Percentiles rank a stretch among this genome's conserved stretches.
Evolutionary conservation across 2,797 vertebrate genomes (phyloP).

Genomic region (Gymnodraco acuticeps): DNA sequence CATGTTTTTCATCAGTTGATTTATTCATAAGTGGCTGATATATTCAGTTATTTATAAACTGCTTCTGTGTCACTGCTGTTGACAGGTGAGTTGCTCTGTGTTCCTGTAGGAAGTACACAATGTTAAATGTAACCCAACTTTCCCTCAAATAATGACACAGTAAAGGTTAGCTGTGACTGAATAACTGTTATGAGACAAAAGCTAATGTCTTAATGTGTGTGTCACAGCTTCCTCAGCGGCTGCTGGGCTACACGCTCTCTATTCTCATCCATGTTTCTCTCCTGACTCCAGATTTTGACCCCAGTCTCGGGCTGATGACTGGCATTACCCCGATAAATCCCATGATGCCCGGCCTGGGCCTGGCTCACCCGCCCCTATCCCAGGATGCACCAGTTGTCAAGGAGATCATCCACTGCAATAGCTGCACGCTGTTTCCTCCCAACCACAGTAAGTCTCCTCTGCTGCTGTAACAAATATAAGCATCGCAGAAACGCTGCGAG

Average conservation of each 20-base stretch:
- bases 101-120: conserved; percentile 45
- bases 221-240: conserved; percentile 25
- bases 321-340: conserved; percentile 90
- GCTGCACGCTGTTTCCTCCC: conserved; percentile 26
- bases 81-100: conserved; percentile 60
- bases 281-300: conserved; percentile 87
- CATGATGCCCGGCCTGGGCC: conserved; percentile 88
- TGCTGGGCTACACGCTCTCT: conserved; percentile 2
- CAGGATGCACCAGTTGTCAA: conserved; percentile 87
- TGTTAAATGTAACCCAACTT: conserved; percentile 47
- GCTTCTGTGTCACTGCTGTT: conserved; percentile 59
- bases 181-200: conserved; percentile 16
- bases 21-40: conserved; percentile 69
- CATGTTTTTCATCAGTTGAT: conserved; percentile 62
- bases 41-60: conserved; percentile 71
- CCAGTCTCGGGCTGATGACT: conserved; percentile 88
- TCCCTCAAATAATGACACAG: conserved; percentile 38
- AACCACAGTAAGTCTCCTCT: conserved; percentile 68
- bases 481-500: conserved; percentile 12
- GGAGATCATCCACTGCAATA: conserved; percentile 87
- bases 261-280: conserved; percentile 35
- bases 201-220: conserved; percentile 22
- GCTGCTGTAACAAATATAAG: conserved; percentile 17
- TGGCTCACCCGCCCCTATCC: conserved; percentile 85
- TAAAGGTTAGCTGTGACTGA: conserved; percentile 49